Evolutionary conservation across 2,797 vertebrate species (phyloP).

Genomic region (Todus mexicanus): DNA sequence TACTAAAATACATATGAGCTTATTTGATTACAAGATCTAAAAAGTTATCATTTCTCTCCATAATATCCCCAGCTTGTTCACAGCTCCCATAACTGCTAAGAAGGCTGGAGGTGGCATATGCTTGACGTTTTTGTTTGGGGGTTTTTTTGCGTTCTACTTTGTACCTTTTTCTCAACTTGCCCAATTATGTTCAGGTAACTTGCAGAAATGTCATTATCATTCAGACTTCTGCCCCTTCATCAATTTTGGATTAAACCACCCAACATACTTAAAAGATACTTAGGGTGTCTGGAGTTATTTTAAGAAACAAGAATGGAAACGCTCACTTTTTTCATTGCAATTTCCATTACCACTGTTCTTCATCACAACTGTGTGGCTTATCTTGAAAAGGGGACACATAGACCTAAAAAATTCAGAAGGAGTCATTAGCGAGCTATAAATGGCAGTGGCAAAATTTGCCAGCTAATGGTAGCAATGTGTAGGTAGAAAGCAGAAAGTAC

Average conservation of each 20-base stretch:
- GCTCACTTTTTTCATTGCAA: neutral
- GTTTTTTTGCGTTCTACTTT: neutral
- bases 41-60: neutral
- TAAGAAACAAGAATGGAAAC: neutral
- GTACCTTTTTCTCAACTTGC: neutral
- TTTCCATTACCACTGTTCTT: neutral
- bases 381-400: neutral
- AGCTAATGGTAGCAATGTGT: neutral
- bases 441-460: neutral
- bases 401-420: neutral
- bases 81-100: neutral
- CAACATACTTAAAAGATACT: neutral
- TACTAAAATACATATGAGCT: neutral
- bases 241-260: neutral
- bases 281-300: neutral
- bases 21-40: neutral
- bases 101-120: neutral
- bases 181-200: neutral
- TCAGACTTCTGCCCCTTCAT: neutral
- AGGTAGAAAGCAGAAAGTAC: neutral
- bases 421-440: neutral
- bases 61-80: neutral
- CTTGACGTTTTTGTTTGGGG: fast-evolving
- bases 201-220: neutral
- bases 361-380: neutral